Evolutionary conservation across 2,113 vertebrate genomes (phyloP), one percentile per base, ranked within the genome.

Genomic region (Dromiciops gliroides): DNA sequence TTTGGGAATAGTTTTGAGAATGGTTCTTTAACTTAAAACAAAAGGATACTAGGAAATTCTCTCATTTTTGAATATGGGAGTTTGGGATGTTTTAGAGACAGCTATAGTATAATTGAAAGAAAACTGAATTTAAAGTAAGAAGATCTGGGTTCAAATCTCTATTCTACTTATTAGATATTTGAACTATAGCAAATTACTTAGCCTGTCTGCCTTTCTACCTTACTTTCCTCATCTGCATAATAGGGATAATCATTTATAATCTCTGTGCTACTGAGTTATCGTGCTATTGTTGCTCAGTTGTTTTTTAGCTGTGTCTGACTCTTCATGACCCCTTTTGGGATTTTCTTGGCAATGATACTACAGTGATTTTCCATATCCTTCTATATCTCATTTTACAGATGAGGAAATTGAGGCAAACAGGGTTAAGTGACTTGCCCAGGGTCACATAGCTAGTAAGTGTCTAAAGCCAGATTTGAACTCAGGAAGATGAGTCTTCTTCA

Each of bases 181-280:
- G 26, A 56, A 1, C 53, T 56, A 2, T 23, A 44, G n/a, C n/a
- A 83, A 83, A 44, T 44, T 6, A 83, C 8, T 83, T 44, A n/a
- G 44, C 2, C 1, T 83, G 16, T 83, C n/a, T 75, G 37, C 60
- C 75, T 16, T n/a, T 37, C 75, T 90, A 26, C 9, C 31, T 90
- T 93, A 52, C 23, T 49, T 37, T 91, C 48, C 52, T 90, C 53
- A 26, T 51, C 47, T 92, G 31, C 47, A 47, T 92, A 96, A 75
- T 37, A 48, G 51, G 67, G 50, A 89, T 50, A 92, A 90, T 83
- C 67, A 83, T 83, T 83, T 83, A 44, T 83, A 83, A 83, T 83
- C 37, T 56, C 56, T 48, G 67, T 95, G 50, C 93, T 50, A 90
- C 83, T 60, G 50, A 51, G 9, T 90, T 51, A 53, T 67, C 37